Conservation (phyloP, 35 echinoderm and acorn worm genomes). For the Ptychodera flava region DNA sequence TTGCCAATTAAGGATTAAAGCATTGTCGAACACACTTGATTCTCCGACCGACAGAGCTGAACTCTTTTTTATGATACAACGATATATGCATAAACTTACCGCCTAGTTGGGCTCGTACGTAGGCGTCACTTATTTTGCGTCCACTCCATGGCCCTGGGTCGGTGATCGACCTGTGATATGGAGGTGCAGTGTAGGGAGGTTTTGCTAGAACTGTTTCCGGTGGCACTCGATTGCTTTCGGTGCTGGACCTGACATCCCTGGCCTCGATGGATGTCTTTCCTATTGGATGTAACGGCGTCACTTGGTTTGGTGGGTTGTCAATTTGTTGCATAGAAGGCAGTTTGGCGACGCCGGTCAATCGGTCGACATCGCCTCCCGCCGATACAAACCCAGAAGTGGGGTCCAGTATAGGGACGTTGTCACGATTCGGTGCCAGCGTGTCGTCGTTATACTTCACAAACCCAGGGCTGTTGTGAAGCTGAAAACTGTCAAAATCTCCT, state of each 20-base stretch:
- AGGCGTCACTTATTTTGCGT: constrained; percentile 80
- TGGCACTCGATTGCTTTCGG: background rate
- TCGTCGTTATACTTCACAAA: constrained; percentile 95
- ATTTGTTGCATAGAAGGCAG: constrained; percentile 64
- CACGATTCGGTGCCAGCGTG: constrained; percentile 66
- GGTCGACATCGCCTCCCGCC: constrained; percentile 70
- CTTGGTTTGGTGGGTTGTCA: constrained; percentile 76
- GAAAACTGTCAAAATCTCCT: constrained; percentile 86
- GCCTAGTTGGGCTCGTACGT: constrained; percentile 78
- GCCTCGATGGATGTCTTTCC: constrained; percentile 58
- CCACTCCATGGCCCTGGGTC: constrained; percentile 86
- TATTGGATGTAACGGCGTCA: constrained; percentile 59
- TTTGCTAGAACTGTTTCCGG: background rate
- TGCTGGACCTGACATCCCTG: constrained; percentile 12
- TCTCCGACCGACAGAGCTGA: too few species aligned
- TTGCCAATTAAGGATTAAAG: too few species aligned
- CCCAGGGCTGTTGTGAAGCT: constrained; percentile 35
- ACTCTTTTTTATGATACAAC: too few species aligned
- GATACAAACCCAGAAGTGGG: constrained; percentile 79
- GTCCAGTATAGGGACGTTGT: constrained; percentile 81
- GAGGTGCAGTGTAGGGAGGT: background rate
- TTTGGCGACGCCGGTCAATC: constrained; percentile 52
- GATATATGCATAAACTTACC: constrained; percentile 37
- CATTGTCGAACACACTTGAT: too few species aligned
- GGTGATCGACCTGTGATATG: constrained; percentile 17